phyloP scores from a whole-genome alignment of 2,888 invertebrate species.

The Eustalomyia histrio region DNA sequence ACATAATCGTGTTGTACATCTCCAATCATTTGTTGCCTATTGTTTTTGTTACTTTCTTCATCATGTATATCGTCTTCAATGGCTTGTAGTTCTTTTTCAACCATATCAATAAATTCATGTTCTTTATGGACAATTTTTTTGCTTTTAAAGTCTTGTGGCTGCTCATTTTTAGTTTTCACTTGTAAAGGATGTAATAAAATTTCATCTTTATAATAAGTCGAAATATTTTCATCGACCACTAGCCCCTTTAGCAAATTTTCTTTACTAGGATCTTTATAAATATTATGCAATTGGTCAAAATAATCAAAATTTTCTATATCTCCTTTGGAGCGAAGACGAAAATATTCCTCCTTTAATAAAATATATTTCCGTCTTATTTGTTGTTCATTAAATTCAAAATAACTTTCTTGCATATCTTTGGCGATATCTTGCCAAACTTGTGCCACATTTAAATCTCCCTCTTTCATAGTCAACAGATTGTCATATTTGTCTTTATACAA shows the following conservation, averaged over 20 bases:
- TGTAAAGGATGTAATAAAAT: constrained; percentile 15
- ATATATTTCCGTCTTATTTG: constrained; percentile 65
- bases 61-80: constrained; percentile 8
- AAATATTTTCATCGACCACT: not conserved
- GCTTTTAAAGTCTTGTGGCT: constrained; percentile 36
- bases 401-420: constrained; percentile 67
- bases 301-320: constrained; percentile 66
- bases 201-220: constrained; percentile 40
- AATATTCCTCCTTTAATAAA: constrained; percentile 62
- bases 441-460: not conserved
- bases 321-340: constrained; percentile 45
- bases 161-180: not conserved
- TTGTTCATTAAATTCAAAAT: constrained; percentile 62
- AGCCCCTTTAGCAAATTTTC: constrained; percentile 40
- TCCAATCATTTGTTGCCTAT: not conserved
- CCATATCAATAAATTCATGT: constrained; percentile 66
- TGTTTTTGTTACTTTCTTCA: not conserved
- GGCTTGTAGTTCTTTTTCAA: constrained; percentile 64
- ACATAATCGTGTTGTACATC: not conserved
- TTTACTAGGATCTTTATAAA: constrained; percentile 60
- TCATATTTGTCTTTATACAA: constrained; percentile 65
- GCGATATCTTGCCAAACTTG: constrained; percentile 65
- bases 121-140: constrained; percentile 66
- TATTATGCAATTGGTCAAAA: constrained; percentile 66
- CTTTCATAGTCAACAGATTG: not conserved